phyloP scores from a whole-genome alignment of 2,797 vertebrate species.

The Hyperoplus lanceolatus region DNA sequence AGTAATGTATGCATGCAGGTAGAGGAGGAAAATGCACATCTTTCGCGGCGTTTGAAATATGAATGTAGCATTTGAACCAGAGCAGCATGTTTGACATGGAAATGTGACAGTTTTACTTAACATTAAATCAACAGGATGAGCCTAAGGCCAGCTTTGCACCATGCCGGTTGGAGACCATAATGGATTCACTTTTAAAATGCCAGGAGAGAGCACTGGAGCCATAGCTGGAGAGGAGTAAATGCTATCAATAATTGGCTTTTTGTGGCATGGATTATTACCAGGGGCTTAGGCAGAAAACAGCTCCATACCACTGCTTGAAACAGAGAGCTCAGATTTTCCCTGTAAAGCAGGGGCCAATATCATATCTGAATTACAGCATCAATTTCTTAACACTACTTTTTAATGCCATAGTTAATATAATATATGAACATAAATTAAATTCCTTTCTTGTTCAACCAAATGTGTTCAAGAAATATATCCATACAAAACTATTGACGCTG shows the following conservation, averaged over 20 bases:
- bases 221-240: constrained; percentile 44
- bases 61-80: constrained; percentile 55
- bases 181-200: constrained; percentile 13
- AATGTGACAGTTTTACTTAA: constrained; percentile 52
- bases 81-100: constrained; percentile 55
- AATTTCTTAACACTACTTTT: neutral
- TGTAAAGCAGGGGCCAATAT: neutral
- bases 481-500: neutral
- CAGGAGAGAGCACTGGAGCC: constrained; percentile 18
- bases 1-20: constrained; percentile 30
- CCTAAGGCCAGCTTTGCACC: constrained; percentile 39
- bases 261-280: neutral
- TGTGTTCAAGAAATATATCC: no score
- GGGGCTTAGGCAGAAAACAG: constrained; percentile 14
- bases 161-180: constrained; percentile 44
- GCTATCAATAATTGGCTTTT: constrained; percentile 19
- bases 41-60: constrained; percentile 66
- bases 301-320: neutral
- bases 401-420: no score
- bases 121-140: constrained; percentile 58
- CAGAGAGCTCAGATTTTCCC: neutral
- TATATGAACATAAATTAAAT: neutral
- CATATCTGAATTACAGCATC: neutral
- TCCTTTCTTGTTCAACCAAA: neutral
- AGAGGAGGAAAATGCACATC: constrained; percentile 43